Percentiles rank a stretch among this genome's conserved stretches.
Conservation (phyloP, 2,113 vertebrate genomes). For the Prinia subflava region DNA sequence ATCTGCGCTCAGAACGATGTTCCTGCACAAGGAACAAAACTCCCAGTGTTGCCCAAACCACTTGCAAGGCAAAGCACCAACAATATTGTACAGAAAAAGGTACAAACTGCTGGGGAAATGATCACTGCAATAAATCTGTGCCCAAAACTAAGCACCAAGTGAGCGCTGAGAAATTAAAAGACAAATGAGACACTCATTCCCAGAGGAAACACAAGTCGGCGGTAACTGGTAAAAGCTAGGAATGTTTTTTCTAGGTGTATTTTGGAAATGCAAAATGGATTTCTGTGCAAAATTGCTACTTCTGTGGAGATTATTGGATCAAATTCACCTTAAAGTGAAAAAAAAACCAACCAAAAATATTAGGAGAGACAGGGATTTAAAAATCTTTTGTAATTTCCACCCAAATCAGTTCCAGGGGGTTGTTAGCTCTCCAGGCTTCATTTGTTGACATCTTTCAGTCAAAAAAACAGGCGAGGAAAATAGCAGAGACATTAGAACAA, state of each 20-base stretch:
- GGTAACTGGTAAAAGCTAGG: background rate
- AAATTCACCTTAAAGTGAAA: background rate
- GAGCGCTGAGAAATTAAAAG: background rate
- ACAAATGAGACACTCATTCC: background rate
- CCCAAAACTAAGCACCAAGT: background rate
- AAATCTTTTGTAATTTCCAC: background rate
- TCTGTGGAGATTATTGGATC: background rate
- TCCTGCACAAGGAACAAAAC: background rate
- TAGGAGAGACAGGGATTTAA: background rate
- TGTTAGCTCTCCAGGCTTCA: background rate
- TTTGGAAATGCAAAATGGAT: background rate
- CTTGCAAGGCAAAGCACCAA: background rate
- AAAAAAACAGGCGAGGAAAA: background rate
- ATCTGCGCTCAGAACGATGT: background rate
- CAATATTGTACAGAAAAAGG: fast-evolving
- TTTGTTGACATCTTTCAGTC: background rate
- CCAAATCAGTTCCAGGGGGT: background rate
- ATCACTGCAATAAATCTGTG: background rate
- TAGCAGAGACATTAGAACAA: background rate
- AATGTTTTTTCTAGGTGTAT: background rate
- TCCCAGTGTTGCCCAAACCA: background rate
- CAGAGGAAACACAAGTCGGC: fast-evolving
- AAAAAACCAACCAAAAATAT: background rate
- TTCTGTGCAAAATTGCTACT: background rate
- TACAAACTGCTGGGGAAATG: background rate